A percentile compares a stretch with the other conserved stretches of the same genome.
Evolutionary conservation across 1,140 invertebrate species (phyloP).

Genomic region (Rhopalosiphum padi): DNA sequence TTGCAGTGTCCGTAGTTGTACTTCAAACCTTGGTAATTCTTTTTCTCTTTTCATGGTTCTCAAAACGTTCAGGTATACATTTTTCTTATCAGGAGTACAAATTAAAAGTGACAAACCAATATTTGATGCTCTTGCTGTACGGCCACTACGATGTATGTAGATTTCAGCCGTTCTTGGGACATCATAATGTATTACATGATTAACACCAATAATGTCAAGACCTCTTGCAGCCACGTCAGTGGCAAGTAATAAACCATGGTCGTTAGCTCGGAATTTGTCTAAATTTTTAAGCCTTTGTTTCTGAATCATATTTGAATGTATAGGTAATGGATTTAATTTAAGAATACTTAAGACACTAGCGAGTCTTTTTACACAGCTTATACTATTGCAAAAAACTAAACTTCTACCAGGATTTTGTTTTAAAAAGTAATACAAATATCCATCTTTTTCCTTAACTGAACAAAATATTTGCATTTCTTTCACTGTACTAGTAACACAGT

Average conservation of each 20-base stretch:
- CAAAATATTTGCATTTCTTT: conserved; percentile 72
- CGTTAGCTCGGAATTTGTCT: conserved; percentile 83
- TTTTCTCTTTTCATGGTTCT: conserved; percentile 81
- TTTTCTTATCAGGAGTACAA: conserved; percentile 86
- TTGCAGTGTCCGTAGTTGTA: conserved; percentile 73
- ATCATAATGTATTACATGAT: conserved; percentile 98
- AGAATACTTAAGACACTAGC: conserved; percentile 83
- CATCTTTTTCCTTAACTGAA: conserved; percentile 83
- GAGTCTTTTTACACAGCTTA: conserved; percentile 88
- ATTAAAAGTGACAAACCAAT: conserved; percentile 92
- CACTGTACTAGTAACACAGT: conserved; percentile 80
- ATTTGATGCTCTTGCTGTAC: conserved; percentile 89
- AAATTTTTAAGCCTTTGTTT: conserved; percentile 93
- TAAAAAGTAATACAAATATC: conserved; percentile 92
- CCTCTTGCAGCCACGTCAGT: conserved; percentile 98
- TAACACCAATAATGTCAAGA: conserved; percentile 91
- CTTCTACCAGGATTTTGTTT: conserved; percentile 85
- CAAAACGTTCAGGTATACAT: conserved; percentile 82
- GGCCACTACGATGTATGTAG: conserved; percentile 95
- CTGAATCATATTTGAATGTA: conserved; percentile 97
- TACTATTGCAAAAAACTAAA: conserved; percentile 97
- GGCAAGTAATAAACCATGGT: conserved; percentile 84
- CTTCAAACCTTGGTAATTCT: conserved; percentile 83
- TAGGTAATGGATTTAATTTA: conserved; percentile 77
- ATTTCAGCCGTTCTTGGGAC: conserved; percentile 93